phyloP scores from a whole-genome alignment of 2,888 invertebrate genomes.

The Polydesmus complanatus region DNA sequence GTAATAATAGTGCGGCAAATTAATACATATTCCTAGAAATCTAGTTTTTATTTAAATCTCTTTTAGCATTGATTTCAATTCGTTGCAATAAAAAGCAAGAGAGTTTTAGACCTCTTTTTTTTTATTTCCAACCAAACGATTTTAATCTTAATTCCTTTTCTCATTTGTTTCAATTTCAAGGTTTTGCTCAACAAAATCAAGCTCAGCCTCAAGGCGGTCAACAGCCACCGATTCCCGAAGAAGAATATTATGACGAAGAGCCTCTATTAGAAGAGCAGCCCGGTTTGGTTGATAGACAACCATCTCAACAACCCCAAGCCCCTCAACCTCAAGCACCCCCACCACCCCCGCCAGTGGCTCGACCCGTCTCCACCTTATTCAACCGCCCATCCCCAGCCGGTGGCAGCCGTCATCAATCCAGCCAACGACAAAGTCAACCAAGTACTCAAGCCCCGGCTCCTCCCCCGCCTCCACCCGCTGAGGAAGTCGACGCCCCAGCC shows the following conservation, averaged over 20 bases:
- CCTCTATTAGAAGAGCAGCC: conserved; percentile 2
- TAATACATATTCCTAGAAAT: no score
- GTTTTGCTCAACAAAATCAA: neutral
- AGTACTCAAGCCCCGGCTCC: neutral
- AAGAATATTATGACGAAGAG: conserved; percentile 15
- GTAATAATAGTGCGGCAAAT: no score
- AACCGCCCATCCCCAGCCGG: conserved; percentile 1
- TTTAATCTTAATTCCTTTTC: no score
- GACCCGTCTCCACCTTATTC: neutral
- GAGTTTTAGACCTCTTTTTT: no score
- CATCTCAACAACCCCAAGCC: neutral
- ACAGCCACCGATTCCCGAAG: conserved; percentile 8
- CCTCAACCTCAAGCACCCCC: neutral
- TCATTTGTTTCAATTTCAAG: conserved; percentile 3
- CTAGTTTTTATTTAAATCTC: no score
- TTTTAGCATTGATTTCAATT: no score
- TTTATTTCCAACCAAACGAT: no score
- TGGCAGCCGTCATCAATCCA: conserved; percentile 1
- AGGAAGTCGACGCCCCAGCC: neutral
- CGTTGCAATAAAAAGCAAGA: no score
- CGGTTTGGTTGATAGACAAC: neutral
- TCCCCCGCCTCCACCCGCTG: neutral
- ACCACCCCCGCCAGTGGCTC: conserved; percentile 12
- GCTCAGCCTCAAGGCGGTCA: neutral
- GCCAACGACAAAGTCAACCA: conserved; percentile 8